Evolutionary conservation across 2,797 vertebrate genomes (phyloP).

Genomic region (Luscinia luscinia): DNA sequence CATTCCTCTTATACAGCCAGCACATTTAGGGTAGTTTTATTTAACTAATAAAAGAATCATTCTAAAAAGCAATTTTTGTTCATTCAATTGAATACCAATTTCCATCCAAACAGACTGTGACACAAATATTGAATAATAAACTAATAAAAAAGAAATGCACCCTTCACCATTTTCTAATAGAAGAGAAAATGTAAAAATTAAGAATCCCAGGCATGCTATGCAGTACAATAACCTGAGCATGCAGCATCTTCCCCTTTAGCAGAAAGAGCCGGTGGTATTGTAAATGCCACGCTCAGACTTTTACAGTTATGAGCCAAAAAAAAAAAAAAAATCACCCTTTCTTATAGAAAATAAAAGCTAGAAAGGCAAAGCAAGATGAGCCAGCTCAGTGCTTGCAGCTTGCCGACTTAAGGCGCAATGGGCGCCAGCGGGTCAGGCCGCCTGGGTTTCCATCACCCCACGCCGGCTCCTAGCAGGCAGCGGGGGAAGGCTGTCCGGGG

Average conservation of each 20-base stretch:
- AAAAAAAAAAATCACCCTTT: constrained; percentile 1
- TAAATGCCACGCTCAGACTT: background rate
- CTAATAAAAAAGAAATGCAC: constrained; percentile 49
- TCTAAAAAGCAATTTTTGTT: constrained; percentile 61
- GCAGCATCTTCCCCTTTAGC: background rate
- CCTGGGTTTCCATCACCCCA: background rate
- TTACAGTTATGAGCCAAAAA: background rate
- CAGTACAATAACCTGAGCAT: background rate
- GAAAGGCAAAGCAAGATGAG: background rate
- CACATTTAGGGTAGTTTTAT: constrained; percentile 49
- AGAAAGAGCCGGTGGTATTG: background rate
- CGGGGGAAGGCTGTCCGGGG: background rate
- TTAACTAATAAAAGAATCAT: constrained; percentile 59
- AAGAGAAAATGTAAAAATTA: constrained; percentile 56
- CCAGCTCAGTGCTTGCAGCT: background rate
- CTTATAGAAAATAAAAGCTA: background rate
- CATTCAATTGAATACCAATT: constrained; percentile 56
- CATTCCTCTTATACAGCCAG: background rate
- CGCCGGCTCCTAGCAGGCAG: fast-evolving
- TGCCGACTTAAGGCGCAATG: background rate
- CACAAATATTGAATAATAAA: constrained; percentile 60
- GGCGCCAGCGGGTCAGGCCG: background rate
- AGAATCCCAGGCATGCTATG: background rate
- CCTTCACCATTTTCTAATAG: constrained; percentile 38
- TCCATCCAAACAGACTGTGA: constrained; percentile 33